These are phyloP conservation scores for Ichneumoninae sp. DNA, from an alignment of 2,888 invertebrate species.

Conservation along the genomic window DNA sequence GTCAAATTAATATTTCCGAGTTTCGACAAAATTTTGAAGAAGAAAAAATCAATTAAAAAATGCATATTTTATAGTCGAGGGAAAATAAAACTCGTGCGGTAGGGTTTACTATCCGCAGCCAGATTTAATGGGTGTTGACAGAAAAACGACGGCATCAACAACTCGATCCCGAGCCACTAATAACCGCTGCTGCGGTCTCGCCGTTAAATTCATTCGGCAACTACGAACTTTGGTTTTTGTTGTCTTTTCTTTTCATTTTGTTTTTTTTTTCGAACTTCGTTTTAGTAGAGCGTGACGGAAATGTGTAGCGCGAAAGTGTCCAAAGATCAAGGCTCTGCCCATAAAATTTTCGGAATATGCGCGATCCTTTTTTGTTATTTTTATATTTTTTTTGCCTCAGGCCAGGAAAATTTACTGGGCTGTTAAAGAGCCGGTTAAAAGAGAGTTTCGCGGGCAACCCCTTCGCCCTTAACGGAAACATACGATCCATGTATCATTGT, in stretches of 20 bases:
- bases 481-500: neutral
- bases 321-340: constrained; percentile 24
- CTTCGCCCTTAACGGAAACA: neutral
- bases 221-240: constrained; percentile 1
- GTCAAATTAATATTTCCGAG: neutral
- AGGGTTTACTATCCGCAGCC: neutral
- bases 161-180: constrained; percentile 30
- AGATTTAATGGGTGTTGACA: constrained; percentile 48
- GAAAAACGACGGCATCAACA: constrained; percentile 40
- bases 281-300: constrained; percentile 1
- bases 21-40: neutral
- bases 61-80: neutral
- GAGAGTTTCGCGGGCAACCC: neutral
- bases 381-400: neutral
- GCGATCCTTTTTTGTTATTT: neutral
- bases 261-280: neutral
- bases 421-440: neutral
- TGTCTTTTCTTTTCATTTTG: constrained; percentile 12
- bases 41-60: neutral
- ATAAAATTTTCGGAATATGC: constrained; percentile 8
- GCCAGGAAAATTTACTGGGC: neutral
- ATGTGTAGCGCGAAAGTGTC: constrained; percentile 1
- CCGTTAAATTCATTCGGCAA: constrained; percentile 34
- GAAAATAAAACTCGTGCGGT: neutral
- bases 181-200: constrained; percentile 24